phyloP scores from a whole-genome alignment of 2,113 vertebrate species.

The Nematolebias whitei region DNA sequence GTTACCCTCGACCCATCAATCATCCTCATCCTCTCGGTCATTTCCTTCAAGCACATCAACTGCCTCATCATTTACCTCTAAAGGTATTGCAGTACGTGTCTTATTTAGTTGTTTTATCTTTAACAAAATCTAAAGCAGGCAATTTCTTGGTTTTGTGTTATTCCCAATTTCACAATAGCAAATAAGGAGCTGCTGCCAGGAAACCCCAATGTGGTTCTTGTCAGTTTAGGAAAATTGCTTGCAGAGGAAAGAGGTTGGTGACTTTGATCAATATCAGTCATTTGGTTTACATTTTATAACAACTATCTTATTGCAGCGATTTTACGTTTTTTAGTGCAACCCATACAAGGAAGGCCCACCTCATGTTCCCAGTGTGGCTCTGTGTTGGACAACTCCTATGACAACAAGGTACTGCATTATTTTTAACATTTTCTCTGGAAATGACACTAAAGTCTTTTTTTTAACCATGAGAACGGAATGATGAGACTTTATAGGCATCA shows the following conservation, averaged over 20 bases:
- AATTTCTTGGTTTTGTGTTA: not conserved
- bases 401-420: slow-evolving; percentile 56
- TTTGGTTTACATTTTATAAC: slow-evolving; percentile 1
- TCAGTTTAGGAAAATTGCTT: slow-evolving; percentile 73
- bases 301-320: not conserved
- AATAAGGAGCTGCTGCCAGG: slow-evolving; percentile 63
- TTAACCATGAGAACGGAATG: too few relatives aligned
- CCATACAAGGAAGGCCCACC: slow-evolving; percentile 44
- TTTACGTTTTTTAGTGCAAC: slow-evolving; percentile 53
- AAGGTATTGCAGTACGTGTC: slow-evolving; percentile 2
- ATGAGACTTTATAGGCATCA: not conserved
- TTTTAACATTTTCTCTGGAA: slow-evolving; percentile 1
- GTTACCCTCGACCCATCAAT: slow-evolving; percentile 16
- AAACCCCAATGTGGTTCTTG: slow-evolving; percentile 78
- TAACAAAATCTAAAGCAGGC: not conserved
- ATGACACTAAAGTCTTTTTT: not conserved
- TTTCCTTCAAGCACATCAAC: not conserved
- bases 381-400: slow-evolving; percentile 61
- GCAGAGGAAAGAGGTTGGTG: slow-evolving; percentile 67
- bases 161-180: slow-evolving; percentile 12
- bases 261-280: slow-evolving; percentile 5
- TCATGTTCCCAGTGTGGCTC: slow-evolving; percentile 67
- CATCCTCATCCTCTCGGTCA: slow-evolving; percentile 18
- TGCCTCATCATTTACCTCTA: not conserved
- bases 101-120: not conserved